phyloP scores from a whole-genome alignment of 2,113 vertebrate genomes.

The Mystacornis crossleyi region DNA sequence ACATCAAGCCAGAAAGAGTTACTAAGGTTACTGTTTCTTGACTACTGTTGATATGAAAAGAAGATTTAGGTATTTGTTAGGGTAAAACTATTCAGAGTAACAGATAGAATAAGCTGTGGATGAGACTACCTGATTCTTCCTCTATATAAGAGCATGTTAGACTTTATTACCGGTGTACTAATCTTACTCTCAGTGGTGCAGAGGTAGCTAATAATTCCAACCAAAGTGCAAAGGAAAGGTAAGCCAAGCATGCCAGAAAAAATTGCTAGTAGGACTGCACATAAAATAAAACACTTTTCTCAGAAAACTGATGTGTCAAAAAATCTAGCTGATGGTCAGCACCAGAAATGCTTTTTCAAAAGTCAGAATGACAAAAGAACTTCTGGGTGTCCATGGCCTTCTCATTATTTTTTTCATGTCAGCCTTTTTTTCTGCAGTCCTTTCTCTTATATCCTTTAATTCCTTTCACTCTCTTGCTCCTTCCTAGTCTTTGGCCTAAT shows the following conservation, averaged over 20 bases:
- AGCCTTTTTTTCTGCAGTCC: background rate
- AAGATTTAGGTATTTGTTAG: background rate
- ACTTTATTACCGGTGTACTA: background rate
- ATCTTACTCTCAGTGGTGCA: background rate
- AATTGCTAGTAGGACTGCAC: background rate
- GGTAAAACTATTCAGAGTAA: background rate
- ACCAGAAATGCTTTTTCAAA: background rate
- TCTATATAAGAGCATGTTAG: background rate
- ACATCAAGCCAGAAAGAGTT: constrained; percentile 50
- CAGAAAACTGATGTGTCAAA: background rate
- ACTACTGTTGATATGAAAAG: background rate
- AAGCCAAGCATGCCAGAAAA: background rate
- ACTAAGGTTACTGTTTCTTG: constrained; percentile 48
- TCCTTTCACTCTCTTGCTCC: background rate
- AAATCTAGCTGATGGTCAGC: background rate
- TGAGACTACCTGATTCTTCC: background rate
- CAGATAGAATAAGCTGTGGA: background rate
- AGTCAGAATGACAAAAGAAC: background rate
- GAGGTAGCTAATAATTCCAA: background rate
- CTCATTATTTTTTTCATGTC: background rate
- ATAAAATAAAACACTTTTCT: background rate
- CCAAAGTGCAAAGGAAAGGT: background rate
- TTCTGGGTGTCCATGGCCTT: background rate
- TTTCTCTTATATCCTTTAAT: background rate
- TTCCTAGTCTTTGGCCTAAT: background rate